A percentile compares a stretch with the other conserved stretches of the same genome.
phyloP scores from a whole-genome alignment of 2,797 vertebrate genomes.

The Salarias fasciatus region DNA sequence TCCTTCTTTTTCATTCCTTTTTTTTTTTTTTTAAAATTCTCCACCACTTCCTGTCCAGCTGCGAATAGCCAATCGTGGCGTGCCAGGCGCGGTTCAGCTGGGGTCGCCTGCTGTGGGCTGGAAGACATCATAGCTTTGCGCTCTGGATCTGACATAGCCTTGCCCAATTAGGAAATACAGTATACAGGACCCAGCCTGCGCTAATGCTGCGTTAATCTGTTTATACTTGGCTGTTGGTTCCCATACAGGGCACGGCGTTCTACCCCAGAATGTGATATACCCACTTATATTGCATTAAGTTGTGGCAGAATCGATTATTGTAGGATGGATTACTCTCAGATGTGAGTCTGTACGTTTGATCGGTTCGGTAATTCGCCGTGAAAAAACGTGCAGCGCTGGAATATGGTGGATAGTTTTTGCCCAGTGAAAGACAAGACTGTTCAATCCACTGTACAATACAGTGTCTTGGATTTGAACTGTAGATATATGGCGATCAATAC shows the following conservation, averaged over 20 bases:
- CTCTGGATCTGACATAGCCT: slow-evolving; percentile 51
- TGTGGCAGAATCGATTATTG: slow-evolving; percentile 5
- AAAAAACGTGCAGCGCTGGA: background rate
- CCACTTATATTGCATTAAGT: slow-evolving; percentile 3
- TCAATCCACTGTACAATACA: too few relatives aligned
- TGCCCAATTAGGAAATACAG: slow-evolving; percentile 62
- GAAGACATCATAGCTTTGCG: slow-evolving; percentile 63
- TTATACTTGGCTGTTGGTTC: slow-evolving; percentile 53
- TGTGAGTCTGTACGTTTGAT: slow-evolving; percentile 3
- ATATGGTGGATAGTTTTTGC: too few relatives aligned
- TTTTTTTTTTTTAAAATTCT: slow-evolving; percentile 9
- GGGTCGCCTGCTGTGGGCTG: slow-evolving; percentile 62
- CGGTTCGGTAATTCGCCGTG: background rate
- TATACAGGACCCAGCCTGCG: slow-evolving; percentile 41
- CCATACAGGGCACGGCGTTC: slow-evolving; percentile 15
- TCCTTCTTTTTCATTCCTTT: slow-evolving; percentile 12
- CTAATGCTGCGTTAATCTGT: slow-evolving; percentile 67
- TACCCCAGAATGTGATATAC: slow-evolving; percentile 3
- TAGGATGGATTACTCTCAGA: slow-evolving; percentile 1
- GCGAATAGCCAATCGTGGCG: slow-evolving; percentile 58
- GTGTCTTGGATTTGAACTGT: too few relatives aligned
- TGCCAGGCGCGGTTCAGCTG: slow-evolving; percentile 67
- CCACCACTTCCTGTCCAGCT: slow-evolving; percentile 66
- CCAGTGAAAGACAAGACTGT: too few relatives aligned
- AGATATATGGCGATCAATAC: too few relatives aligned